A percentile compares a stretch with the other conserved stretches of the same genome.
phyloP scores from a whole-genome alignment of 2,888 invertebrate species.

The Caenorhabditis virilis region DNA sequence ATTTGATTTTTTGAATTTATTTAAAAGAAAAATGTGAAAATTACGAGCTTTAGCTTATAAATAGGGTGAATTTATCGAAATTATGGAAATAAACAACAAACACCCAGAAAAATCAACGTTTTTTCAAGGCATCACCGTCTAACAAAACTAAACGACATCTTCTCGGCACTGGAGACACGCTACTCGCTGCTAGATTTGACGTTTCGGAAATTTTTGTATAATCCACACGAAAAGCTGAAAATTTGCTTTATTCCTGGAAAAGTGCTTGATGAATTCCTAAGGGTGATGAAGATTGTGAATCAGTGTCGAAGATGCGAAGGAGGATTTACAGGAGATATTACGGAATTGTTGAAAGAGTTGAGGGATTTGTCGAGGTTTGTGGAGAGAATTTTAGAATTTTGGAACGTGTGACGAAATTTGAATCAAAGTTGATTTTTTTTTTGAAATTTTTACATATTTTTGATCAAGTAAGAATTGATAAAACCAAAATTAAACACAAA shows the following conservation, averaged over 20 bases:
- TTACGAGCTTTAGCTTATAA: too few relatives aligned
- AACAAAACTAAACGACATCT: slow-evolving; percentile 3
- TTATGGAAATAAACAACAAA: too few relatives aligned
- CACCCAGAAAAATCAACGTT: too few relatives aligned
- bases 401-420: not conserved
- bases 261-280: slow-evolving; percentile 3
- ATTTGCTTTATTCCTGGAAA: slow-evolving; percentile 7
- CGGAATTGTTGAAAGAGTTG: slow-evolving; percentile 5
- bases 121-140: not conserved
- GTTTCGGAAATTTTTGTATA: not conserved
- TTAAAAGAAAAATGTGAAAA: too few relatives aligned
- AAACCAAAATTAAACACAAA: too few relatives aligned
- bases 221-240: not conserved
- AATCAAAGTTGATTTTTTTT: too few relatives aligned
- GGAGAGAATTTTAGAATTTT: too few relatives aligned
- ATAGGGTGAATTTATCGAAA: too few relatives aligned
- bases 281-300: not conserved
- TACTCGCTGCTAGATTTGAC: slow-evolving; percentile 4
- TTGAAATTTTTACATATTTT: too few relatives aligned
- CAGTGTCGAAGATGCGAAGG: not conserved
- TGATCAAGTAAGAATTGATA: too few relatives aligned
- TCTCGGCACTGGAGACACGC: slow-evolving; percentile 1
- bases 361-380: slow-evolving; percentile 7
- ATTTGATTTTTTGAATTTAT: too few relatives aligned
- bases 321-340: slow-evolving; percentile 4